phyloP scores from a whole-genome alignment of 2,888 invertebrate genomes.

The Euplexia lucipara region DNA sequence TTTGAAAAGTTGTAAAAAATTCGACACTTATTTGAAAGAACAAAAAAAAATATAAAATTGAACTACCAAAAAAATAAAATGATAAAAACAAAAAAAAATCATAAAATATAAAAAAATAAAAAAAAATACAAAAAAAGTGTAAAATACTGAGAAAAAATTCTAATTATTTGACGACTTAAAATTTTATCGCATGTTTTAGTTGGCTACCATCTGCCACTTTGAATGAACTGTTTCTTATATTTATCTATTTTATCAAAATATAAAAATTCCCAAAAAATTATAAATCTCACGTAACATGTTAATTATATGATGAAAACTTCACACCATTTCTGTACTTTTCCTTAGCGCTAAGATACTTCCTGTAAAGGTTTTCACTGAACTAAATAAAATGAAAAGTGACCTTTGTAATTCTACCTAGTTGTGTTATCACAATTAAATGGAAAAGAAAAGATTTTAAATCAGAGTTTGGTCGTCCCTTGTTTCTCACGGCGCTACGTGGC shows the following conservation, averaged over 20 bases:
- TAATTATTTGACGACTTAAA: conserved; percentile 75
- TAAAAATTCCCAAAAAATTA: conserved; percentile 45
- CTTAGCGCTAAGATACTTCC: conserved; percentile 26
- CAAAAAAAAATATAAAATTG: conserved; percentile 74
- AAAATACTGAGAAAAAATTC: conserved; percentile 75
- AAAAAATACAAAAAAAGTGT: conserved; percentile 73
- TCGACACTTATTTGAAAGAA: conserved; percentile 73
- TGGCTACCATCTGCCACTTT: conserved; percentile 66
- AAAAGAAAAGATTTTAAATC: too few species aligned
- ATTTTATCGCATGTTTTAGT: conserved; percentile 72
- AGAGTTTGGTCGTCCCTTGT: too few species aligned
- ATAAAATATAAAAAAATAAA: conserved; percentile 64
- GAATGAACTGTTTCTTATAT: conserved; percentile 58
- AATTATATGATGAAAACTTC: conserved; percentile 25
- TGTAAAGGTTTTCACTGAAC: conserved; percentile 11
- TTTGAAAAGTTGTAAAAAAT: conserved; percentile 80
- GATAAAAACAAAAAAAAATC: conserved; percentile 69
- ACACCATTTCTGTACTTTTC: conserved; percentile 22
- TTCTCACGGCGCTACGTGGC: conserved; percentile 2
- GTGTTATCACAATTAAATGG: too few species aligned
- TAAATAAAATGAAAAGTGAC: background rate
- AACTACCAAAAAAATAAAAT: conserved; percentile 73
- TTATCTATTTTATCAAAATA: conserved; percentile 56
- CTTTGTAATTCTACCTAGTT: conserved; percentile 4
- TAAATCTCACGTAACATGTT: conserved; percentile 37